Percentiles rank a stretch among this genome's conserved stretches.
Conservation (phyloP, 1,140 invertebrate species). For the Cotesia typhae region DNA sequence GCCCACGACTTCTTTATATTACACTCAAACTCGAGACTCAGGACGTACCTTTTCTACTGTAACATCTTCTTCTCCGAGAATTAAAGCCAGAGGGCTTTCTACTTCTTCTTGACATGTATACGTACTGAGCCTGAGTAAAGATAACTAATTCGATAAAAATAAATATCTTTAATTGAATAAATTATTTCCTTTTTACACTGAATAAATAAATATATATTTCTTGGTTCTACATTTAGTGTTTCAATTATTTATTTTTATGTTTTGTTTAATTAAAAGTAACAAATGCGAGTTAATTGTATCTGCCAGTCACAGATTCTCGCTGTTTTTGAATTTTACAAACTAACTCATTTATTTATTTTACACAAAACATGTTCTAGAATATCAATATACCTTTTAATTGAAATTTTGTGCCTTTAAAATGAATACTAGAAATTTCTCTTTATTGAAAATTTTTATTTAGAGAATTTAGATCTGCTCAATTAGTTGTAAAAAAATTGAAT, state of each 20-base stretch:
- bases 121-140: not conserved
- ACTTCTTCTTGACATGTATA: not conserved
- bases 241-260: not conserved
- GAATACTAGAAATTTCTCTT: too few relatives aligned
- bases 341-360: too few relatives aligned
- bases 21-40: not conserved
- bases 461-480: too few relatives aligned
- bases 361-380: too few relatives aligned
- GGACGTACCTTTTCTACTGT: not conserved
- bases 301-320: too few relatives aligned
- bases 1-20: slow-evolving; percentile 33
- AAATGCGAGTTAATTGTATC: too few relatives aligned
- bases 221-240: not conserved
- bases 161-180: not conserved
- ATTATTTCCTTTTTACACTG: not conserved
- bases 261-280: not conserved
- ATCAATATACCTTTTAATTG: too few relatives aligned
- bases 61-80: slow-evolving; percentile 24
- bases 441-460: too few relatives aligned
- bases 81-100: slow-evolving; percentile 20
- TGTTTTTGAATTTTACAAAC: too few relatives aligned
- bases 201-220: not conserved
- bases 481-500: too few relatives aligned
- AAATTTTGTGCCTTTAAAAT: too few relatives aligned
- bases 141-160: not conserved